Evolutionary conservation across 2,888 invertebrate species (phyloP).

Genomic region (Thereva unica): DNA sequence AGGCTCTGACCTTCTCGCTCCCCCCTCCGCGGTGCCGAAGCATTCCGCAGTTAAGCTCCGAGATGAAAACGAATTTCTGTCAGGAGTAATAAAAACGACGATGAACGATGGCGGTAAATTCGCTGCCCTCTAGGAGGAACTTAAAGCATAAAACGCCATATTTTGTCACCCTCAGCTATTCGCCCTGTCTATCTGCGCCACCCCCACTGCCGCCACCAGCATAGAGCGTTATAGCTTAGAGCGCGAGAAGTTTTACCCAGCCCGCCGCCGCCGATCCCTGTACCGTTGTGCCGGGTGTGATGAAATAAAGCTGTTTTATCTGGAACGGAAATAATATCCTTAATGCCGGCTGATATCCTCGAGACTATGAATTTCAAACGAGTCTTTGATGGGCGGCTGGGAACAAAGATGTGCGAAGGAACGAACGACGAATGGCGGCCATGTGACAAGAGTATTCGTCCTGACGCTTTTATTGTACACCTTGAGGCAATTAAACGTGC

Average conservation of each 20-base stretch:
- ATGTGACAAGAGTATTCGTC: constrained; percentile 21
- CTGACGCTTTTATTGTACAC: constrained; percentile 30
- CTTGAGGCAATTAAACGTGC: constrained; percentile 32
- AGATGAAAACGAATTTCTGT: constrained; percentile 26
- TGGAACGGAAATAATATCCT: constrained; percentile 39
- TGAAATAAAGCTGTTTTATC: constrained; percentile 38
- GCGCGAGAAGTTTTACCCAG: not conserved
- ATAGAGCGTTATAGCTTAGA: constrained; percentile 18
- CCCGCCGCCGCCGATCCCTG: not conserved
- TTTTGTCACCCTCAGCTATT: constrained; percentile 27
- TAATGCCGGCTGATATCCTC: constrained; percentile 36
- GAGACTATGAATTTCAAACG: constrained; percentile 37
- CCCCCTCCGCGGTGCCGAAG: not conserved
- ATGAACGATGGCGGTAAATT: constrained; percentile 22
- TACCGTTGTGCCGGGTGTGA: constrained; percentile 15
- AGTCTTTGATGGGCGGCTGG: constrained; percentile 32
- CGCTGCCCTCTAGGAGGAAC: constrained; percentile 23
- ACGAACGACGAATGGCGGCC: constrained; percentile 9
- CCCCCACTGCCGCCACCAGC: not conserved
- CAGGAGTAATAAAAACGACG: constrained; percentile 23
- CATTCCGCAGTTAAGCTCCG: constrained; percentile 18
- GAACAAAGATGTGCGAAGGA: constrained; percentile 12
- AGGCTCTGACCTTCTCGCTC: constrained; percentile 20
- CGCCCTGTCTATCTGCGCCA: not conserved
- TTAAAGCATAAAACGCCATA: constrained; percentile 33